Conservation (phyloP, 2,888 invertebrate species). For the Nowickia ferox region DNA sequence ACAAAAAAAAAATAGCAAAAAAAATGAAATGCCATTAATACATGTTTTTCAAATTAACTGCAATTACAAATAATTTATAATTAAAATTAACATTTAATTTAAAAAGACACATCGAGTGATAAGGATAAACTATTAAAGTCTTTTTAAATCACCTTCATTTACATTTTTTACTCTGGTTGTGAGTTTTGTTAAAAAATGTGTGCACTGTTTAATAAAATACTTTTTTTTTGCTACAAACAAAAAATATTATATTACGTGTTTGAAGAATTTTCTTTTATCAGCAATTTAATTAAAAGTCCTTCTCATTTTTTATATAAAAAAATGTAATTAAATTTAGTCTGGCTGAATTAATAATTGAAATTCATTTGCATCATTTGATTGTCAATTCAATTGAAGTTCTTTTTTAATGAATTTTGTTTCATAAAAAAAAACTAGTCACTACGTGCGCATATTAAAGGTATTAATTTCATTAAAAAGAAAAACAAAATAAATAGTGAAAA, state of each 20-base stretch:
- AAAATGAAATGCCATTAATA: conserved; percentile 13
- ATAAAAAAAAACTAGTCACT: not conserved
- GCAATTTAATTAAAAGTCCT: conserved; percentile 10
- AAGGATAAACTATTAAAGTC: conserved; percentile 1
- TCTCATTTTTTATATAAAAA: not conserved
- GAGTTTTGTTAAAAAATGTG: too few relatives aligned
- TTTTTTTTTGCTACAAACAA: too few relatives aligned
- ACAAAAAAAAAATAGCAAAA: not conserved
- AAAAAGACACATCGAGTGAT: not conserved
- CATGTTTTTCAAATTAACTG: not conserved
- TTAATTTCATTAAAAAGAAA: too few relatives aligned
- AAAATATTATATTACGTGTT: not conserved
- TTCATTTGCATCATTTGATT: conserved; percentile 39
- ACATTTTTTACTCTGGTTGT: too few relatives aligned
- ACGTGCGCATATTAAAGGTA: not conserved
- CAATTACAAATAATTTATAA: conserved; percentile 15
- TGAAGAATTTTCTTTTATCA: not conserved
- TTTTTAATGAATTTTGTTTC: conserved; percentile 22
- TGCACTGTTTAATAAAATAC: too few relatives aligned
- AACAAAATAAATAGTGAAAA: too few relatives aligned
- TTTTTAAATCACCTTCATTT: too few relatives aligned
- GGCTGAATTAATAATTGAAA: conserved; percentile 30
- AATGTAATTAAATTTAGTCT: conserved; percentile 19
- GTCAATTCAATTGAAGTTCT: conserved; percentile 28
- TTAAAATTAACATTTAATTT: conserved; percentile 4